Conservation (phyloP, 2,797 vertebrate species). For the Harpagifer antarcticus region DNA sequence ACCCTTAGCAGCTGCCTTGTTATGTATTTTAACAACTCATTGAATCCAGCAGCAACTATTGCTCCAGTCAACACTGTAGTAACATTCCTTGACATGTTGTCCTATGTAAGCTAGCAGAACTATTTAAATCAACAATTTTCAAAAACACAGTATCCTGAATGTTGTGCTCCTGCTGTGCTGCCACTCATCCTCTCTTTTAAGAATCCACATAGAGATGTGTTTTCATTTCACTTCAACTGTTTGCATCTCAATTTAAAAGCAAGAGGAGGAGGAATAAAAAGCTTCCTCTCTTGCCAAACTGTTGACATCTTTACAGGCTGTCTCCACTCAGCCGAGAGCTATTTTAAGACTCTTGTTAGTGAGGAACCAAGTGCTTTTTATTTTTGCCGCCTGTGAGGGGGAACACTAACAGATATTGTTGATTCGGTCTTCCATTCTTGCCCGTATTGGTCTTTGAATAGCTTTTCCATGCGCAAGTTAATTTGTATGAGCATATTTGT, state of each 20-base stretch:
- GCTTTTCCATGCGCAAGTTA: neutral
- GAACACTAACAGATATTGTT: no score
- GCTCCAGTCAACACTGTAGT: neutral
- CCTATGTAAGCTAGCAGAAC: neutral
- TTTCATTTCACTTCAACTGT: conserved; percentile 15
- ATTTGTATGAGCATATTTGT: neutral
- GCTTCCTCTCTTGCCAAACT: conserved; percentile 43
- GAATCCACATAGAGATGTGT: neutral
- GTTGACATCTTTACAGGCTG: conserved; percentile 66
- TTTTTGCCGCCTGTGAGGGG: conserved; percentile 44
- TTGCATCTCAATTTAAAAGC: conserved; percentile 39
- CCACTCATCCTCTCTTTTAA: neutral
- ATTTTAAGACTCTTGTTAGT: conserved; percentile 65
- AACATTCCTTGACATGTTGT: neutral
- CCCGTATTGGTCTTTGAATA: neutral
- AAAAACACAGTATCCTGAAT: neutral
- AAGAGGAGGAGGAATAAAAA: conserved; percentile 11
- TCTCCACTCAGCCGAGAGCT: conserved; percentile 56
- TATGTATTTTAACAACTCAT: neutral
- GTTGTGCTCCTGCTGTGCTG: no score
- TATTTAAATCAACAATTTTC: neutral
- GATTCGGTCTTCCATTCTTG: neutral
- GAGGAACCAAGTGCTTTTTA: conserved; percentile 58
- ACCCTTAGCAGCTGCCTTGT: neutral
- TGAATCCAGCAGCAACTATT: neutral